Base-by-base conservation (phyloP, 2,888 invertebrate genomes). In the Dichetophora obliterata region DNA sequence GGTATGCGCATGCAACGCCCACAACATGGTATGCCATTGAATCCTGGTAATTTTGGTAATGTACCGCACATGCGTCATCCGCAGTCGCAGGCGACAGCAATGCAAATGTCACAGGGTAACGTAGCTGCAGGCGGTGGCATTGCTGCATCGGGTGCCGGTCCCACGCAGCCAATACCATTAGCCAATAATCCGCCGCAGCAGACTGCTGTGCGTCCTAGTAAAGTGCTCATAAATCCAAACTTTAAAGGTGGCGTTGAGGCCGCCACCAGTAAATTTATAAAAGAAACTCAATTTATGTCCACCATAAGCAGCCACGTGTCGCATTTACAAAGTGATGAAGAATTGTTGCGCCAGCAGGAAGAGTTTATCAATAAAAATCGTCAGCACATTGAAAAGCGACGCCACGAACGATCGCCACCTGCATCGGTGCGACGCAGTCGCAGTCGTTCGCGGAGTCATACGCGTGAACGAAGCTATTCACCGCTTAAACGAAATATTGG, bases 1-100 rank as follows among this genome's bases (percentile, higher is more conserved):
- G 92, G 91, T 81, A 81, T 85, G 68, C 86, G 88, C 54, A 91
- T 91, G 65, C 92, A 92, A 80, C 90, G 90, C 24, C 92, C 92
- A 1, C 81, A 78, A 31, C 82, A 80, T 50, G 81, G 80, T 11
- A 82, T 84, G 77, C 78, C 82, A 37, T 76, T 81, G 27, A 79
- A 79, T 16, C 81, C 81, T 14, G 72, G 76, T 24, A 85, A 84
- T 77, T 87, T 84, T 65, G 81, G 82, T 61, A 86, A 85, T 79
- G 82, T 85, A 52, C 81, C 85, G 78, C 79, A 81, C 11, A 81
- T 84, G 74, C 82, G 83, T 3, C 82, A 37, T 65, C 77, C 83
- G 8, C 84, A 84, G 24, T 80, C 82, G 16, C 83, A 82, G 3
- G 80, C 77, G 37, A 78, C 77, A 34, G 81, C 81, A 31, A 79